Base-by-base conservation (phyloP, 1,140 invertebrate species). In the Bombyx mandarina region DNA sequence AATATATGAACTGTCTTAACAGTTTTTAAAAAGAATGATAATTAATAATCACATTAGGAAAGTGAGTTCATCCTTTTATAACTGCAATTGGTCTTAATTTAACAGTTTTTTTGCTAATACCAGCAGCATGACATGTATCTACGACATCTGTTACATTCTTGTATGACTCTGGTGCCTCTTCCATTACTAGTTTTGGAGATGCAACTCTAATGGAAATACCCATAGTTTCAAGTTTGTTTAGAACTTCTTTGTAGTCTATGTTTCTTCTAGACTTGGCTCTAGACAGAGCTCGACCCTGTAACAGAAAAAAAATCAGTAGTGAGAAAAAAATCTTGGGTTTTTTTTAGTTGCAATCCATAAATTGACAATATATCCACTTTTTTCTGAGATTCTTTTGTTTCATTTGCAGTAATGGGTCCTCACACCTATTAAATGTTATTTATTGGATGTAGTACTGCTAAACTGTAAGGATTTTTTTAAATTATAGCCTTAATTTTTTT, bases 81-180 rank as follows among this genome's bases (percentile, higher is more conserved):
- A 99, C 99, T 48, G 98, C 99, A 79, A 99, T 98, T 3, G 99
- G 99, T 73, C 97, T 90, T 64, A 99, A 89, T 90, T 99, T 99
- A 35, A 99, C 95, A 77, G 96, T 95, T 82, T 99, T 99, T 76
- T 97, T 97, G 71, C 97, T 99, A 35, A 99, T 99, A 42, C 98
- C 98, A 58, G 97, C 98, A 49, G 92, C 93, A 83, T 99, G 97
- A 82, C 99, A 99, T 6, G 99, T 99, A 84, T 99, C 92, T 0
- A 99, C 99, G 50, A 99, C 99, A 90, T 99, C 98, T 1, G 97
- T 99, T 0, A 99, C 99, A 91, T 99, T 98, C 89, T 99, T 99
- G 84, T 99, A 99, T 0, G 98, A 99, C 83, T 99, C 98, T 0
- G 99, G 99, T 51, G 98, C 97, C 90, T 99, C 99, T 90, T 99